These are phyloP conservation scores for Oxyruncus cristatus DNA, from an alignment of 2,113 vertebrate species.

Conservation along the genomic window DNA sequence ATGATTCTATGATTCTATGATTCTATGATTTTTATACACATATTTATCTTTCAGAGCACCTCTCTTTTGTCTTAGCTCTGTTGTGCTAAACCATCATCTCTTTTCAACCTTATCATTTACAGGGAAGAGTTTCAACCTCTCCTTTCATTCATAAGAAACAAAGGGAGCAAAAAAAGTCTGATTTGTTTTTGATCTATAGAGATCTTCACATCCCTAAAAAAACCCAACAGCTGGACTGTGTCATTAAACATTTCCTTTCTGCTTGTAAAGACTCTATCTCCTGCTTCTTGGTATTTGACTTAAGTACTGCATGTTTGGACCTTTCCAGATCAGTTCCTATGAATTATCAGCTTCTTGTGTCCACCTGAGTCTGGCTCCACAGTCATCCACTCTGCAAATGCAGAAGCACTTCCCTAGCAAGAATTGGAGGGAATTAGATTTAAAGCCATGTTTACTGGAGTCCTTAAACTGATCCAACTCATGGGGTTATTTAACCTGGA, in stretches of 20 bases:
- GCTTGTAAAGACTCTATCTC: neutral
- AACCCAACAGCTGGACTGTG: neutral
- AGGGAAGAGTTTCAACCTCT: neutral
- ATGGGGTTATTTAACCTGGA: neutral
- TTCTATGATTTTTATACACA: neutral
- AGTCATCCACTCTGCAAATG: neutral
- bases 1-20: too few species aligned
- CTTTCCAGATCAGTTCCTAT: neutral
- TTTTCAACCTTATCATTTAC: neutral
- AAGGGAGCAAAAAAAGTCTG: fast-evolving
- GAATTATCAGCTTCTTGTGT: neutral
- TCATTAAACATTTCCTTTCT: neutral
- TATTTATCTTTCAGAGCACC: neutral
- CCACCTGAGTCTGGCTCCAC: neutral
- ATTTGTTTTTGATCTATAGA: neutral
- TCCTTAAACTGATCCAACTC: neutral
- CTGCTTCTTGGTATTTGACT: neutral
- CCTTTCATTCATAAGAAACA: neutral
- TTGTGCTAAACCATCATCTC: neutral
- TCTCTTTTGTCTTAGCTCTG: neutral
- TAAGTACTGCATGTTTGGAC: neutral
- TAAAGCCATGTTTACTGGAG: neutral
- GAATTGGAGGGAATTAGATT: neutral
- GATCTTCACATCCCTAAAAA: neutral
- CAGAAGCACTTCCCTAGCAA: neutral